Base-by-base conservation (phyloP, 2,797 vertebrate genomes). In the Ambastaia sidthimunki region DNA sequence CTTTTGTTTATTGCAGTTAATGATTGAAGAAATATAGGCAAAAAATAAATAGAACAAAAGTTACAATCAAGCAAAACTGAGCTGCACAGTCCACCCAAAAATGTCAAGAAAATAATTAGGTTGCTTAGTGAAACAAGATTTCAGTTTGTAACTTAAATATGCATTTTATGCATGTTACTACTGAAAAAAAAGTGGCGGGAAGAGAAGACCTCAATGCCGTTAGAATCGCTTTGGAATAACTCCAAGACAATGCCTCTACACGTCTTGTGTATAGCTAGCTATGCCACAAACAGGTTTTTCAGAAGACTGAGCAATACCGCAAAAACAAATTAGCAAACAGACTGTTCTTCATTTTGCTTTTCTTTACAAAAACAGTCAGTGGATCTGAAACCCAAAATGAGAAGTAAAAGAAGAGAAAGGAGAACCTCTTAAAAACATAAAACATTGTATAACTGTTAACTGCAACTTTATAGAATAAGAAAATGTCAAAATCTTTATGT, bases 181-280 rank as follows among this genome's bases (percentile, higher is more conserved):
- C 59, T 59, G 15, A 16, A 69, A 55, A 44, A 3, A 11, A 57
- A 69, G 28, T 59, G 54, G 41, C 2, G 13, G 75, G 25, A 77
- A 69, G 7, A 59, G 23, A 60, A 50, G n/a, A 34, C 37, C 25
- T 60, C 10, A 54, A 25, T 3, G 13, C 12, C 10, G 10, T 67
- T 12, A 21, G 5, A 65, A 28, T 9, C 16, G 63, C 5, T 54
- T 71, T 78, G 76, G 59, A 71, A 37, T 54, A 71, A 28, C 11
- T 78, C 76, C 76, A 78, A 52, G 57, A 71, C 68, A 78, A 41
- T 78, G 76, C 59, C 69, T 78, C 68, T 18, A 71, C 76, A 71
- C 9, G 76, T n/a, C 59, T 78, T 71, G 16, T 52, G 15, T 63
- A 52, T 5, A 71, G 47, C 23, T 77, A 60, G 37, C 31, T 54